Evolutionary conservation across 2,113 vertebrate genomes (phyloP).

Genomic region (Daubentonia madagascariensis): DNA sequence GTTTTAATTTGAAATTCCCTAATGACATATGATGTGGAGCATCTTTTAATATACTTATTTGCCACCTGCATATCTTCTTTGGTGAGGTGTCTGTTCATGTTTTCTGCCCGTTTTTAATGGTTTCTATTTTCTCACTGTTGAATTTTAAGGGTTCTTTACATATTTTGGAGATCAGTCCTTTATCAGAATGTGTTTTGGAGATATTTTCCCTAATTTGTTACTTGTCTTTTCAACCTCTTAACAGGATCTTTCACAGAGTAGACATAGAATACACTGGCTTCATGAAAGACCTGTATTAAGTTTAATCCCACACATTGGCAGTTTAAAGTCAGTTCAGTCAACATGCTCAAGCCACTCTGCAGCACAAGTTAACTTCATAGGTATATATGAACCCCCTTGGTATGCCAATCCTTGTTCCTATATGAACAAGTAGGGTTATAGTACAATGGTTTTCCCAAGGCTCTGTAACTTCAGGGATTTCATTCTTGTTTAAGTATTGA

Average conservation of each 20-base stretch:
- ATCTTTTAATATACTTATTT: background rate
- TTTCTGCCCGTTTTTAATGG: background rate
- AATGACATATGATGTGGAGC: background rate
- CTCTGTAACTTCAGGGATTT: background rate
- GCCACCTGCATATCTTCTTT: background rate
- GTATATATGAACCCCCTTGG: fast-evolving
- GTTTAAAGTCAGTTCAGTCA: background rate
- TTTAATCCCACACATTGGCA: background rate
- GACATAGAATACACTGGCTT: background rate
- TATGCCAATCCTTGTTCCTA: background rate
- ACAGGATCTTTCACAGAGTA: background rate
- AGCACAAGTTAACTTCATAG: background rate
- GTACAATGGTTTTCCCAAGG: background rate
- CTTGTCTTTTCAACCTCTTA: background rate
- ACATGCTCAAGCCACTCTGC: background rate
- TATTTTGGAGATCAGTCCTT: background rate
- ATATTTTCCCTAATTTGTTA: background rate
- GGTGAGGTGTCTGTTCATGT: background rate
- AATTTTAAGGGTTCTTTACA: background rate
- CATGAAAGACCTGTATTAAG: background rate
- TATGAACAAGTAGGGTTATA: background rate
- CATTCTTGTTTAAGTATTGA: background rate
- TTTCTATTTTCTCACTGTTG: background rate
- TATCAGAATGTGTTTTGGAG: background rate
- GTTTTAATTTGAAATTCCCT: background rate